Conservation (phyloP, 2,797 vertebrate species). For the Falco naumanni region DNA sequence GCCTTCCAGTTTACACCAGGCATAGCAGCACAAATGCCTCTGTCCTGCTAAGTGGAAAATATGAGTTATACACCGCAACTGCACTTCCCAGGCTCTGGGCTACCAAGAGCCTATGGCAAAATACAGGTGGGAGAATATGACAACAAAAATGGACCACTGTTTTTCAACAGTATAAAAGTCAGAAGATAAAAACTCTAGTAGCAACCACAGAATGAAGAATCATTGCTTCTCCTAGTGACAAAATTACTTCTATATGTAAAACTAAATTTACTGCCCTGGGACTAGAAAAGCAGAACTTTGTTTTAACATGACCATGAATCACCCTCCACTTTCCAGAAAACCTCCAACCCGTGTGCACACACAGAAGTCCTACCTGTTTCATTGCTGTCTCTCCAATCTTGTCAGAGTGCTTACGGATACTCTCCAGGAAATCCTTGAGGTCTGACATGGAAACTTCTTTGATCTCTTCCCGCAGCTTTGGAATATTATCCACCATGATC, state of each 20-base stretch:
- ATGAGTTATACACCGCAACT: rapidly evolving
- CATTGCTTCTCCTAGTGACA: neutral
- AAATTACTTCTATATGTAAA: neutral
- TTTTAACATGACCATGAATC: rapidly evolving
- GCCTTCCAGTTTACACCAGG: neutral
- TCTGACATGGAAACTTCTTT: constrained; percentile 96
- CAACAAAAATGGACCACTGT: rapidly evolving
- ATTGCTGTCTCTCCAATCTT: constrained; percentile 95
- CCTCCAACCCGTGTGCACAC: rapidly evolving
- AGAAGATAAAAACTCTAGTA: neutral
- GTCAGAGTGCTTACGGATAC: constrained; percentile 96
- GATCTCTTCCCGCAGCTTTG: constrained; percentile 88
- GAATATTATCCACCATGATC: constrained; percentile 94
- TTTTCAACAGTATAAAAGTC: rapidly evolving
- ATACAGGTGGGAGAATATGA: neutral
- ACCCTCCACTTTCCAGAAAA: neutral
- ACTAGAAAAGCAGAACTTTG: rapidly evolving
- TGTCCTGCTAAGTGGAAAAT: rapidly evolving
- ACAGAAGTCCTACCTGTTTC: constrained; percentile 85
- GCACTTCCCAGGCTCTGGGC: neutral
- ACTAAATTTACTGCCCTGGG: rapidly evolving
- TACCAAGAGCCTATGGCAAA: neutral
- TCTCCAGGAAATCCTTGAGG: constrained; percentile 97
- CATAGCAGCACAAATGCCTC: neutral
- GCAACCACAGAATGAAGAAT: neutral